Evolutionary conservation across 2,797 vertebrate species (phyloP), one percentile per base, ranked within the genome.

Genomic region (Phrynocephalus forsythii): DNA sequence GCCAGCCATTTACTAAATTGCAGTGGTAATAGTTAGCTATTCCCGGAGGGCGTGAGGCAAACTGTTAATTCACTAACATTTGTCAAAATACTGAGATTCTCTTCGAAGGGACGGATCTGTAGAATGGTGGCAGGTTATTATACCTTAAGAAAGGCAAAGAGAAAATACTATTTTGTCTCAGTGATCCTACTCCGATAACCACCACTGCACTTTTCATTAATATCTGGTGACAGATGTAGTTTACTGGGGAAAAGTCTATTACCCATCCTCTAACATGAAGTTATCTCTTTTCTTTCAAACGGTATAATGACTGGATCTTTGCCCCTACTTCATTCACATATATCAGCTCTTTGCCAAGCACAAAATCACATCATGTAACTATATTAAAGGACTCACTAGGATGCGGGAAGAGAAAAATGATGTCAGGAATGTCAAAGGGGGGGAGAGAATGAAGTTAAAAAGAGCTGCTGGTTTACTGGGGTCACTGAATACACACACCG

Each of bases 331-430:
- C 78, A 16, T 56, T 88, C 66, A 69, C 88, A 33, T 75, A 48
- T 82, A 86, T 92, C 48, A 83, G 20, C 48, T 92, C 88, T 94
- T 91, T 72, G 75, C 86, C 81, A 50, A 38, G 63, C 73, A 83
- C 87, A 92, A 93, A 91, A 94, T 93, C 85, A 80, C 52, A 88
- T 91, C 66, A 93, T 88, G 91, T 88, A 94, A 92, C 60, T 33
- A 8, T 52, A 84, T 78, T 84, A 88, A 90, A 92, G 83, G 92
- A 75, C 30, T 92, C 88, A 82, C 86, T 73, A 33, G 38, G 60
- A 60, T 63, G 90, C 76, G 87, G 78, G 28, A 81, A 87, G 89
- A 83, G 60, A 68, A 85, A 93, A 90, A 38, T 18, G 79, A 88
- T 88, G 77, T 33, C 67, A 9, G n/a, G 79, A 68, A 16, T 22